phyloP scores from a whole-genome alignment of 2,888 invertebrate genomes.

The Bimastos eiseni region DNA sequence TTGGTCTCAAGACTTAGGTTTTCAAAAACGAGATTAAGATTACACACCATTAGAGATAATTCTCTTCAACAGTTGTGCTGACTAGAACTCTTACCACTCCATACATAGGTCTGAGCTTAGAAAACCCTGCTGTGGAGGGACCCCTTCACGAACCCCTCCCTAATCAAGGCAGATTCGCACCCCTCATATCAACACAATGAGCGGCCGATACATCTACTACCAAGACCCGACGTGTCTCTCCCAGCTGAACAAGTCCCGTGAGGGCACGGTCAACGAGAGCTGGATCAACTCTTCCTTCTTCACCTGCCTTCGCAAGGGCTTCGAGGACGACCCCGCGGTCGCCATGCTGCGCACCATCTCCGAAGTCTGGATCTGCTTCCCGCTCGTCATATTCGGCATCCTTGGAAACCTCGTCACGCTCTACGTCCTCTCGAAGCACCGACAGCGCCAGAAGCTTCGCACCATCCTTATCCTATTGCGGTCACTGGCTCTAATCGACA shows the following conservation, averaged over 20 bases:
- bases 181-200: neutral
- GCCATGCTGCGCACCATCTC: constrained; percentile 31
- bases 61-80: neutral
- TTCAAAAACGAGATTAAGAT: neutral
- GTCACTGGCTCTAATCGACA: constrained; percentile 41
- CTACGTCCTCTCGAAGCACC: constrained; percentile 39
- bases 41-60: neutral
- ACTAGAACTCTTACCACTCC: neutral
- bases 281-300: neutral
- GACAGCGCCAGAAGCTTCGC: constrained; percentile 35
- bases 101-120: neutral
- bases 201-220: constrained; percentile 17
- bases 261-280: neutral
- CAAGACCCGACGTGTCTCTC: neutral
- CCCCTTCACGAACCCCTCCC: neutral
- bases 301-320: neutral
- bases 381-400: constrained; percentile 41
- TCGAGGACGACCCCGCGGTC: constrained; percentile 9
- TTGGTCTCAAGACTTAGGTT: neutral
- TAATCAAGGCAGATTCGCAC: neutral
- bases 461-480: constrained; percentile 42
- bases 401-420: constrained; percentile 41
- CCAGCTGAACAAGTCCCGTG: neutral
- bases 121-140: no score
- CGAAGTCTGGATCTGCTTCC: constrained; percentile 38